Evolutionary conservation across 2,797 vertebrate genomes (phyloP).

Genomic region (Steatocranus sp.): DNA sequence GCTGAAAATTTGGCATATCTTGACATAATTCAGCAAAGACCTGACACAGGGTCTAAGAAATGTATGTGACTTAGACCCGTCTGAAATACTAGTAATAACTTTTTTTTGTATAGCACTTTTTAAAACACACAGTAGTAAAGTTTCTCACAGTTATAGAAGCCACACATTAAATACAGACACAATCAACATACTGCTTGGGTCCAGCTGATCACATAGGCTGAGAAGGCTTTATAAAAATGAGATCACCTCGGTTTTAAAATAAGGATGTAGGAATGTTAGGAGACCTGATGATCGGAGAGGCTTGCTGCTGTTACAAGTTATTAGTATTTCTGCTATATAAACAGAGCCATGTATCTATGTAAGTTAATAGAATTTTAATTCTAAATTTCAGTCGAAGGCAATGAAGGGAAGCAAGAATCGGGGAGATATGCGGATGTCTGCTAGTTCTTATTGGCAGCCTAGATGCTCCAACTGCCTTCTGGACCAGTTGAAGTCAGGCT

Average conservation of each 20-base stretch:
- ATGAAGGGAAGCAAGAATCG: neutral
- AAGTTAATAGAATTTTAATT: neutral
- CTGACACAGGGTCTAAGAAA: neutral
- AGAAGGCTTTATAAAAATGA: neutral
- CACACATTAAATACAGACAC: neutral
- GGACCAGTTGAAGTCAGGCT: neutral
- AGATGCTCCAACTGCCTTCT: neutral
- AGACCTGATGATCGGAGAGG: neutral
- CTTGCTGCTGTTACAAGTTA: neutral
- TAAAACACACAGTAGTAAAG: neutral
- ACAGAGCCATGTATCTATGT: neutral
- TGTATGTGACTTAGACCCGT: neutral
- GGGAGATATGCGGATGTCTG: neutral
- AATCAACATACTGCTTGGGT: neutral
- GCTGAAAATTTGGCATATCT: neutral
- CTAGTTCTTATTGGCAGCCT: neutral
- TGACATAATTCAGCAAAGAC: neutral
- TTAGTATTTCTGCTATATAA: neutral
- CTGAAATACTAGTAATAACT: neutral
- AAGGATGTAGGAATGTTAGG: neutral
- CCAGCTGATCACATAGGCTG: neutral
- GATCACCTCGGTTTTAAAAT: neutral
- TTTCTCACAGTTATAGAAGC: neutral
- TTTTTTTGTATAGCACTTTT: neutral
- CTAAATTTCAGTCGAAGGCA: neutral